Percentiles rank a stretch among this genome's conserved stretches.
phyloP scores from a whole-genome alignment of 30 jellyfish, hydroid and myxozoan species.

The Aurelia aurita complex sp. Pacific region DNA sequence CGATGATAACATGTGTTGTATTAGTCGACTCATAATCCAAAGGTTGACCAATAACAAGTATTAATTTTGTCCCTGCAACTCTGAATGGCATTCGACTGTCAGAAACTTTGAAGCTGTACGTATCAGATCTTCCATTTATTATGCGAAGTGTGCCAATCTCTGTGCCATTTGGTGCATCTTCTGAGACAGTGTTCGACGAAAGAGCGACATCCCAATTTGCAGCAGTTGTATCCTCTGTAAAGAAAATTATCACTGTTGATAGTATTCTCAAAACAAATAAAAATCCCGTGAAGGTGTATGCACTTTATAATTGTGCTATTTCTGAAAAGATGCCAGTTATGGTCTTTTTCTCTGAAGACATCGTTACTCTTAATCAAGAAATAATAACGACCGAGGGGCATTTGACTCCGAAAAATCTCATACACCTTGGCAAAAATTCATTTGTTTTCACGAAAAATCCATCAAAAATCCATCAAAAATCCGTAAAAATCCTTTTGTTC shows the following conservation, averaged over 20 bases:
- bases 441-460: no score
- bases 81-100: conserved; percentile 43
- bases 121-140: conserved; percentile 1
- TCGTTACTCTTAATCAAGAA: background rate
- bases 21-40: conserved; percentile 58
- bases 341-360: background rate
- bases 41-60: conserved; percentile 19
- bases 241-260: background rate
- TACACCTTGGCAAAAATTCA: no score
- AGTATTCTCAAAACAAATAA: no score
- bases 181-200: conserved; percentile 45
- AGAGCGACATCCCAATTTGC: conserved; percentile 47
- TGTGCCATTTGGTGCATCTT: conserved; percentile 58
- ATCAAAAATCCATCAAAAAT: no score
- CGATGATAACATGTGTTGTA: conserved; percentile 10
- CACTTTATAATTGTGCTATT: background rate
- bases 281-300: background rate
- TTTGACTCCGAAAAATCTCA: no score
- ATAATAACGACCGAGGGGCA: no score
- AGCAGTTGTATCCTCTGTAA: conserved; percentile 3
- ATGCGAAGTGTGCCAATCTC: conserved; percentile 28
- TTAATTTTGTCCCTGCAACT: conserved; percentile 35
- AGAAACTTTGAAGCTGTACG: conserved; percentile 22
- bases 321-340: background rate
- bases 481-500: no score